Evolutionary conservation across 2,797 vertebrate species (phyloP).

Genomic region (Gouania willdenowi): DNA sequence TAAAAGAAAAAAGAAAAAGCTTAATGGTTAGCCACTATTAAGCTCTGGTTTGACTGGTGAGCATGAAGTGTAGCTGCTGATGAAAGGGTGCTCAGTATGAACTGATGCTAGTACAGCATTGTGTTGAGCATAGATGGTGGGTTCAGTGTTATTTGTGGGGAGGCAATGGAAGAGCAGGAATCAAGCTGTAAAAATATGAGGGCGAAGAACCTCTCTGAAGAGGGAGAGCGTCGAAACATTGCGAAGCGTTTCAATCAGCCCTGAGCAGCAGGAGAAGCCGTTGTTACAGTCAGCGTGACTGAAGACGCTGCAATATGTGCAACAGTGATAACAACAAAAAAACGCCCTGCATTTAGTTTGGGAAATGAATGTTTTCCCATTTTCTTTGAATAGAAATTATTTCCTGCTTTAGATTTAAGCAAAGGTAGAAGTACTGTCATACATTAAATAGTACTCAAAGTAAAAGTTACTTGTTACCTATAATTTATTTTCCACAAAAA

Average conservation of each 20-base stretch:
- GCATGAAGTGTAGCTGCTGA: too few relatives aligned
- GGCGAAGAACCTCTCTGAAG: slow-evolving; percentile 27
- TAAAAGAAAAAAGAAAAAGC: too few relatives aligned
- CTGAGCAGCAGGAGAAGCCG: slow-evolving; percentile 48
- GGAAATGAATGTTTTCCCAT: slow-evolving; percentile 10
- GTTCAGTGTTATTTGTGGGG: slow-evolving; percentile 18
- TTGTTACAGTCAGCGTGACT: slow-evolving; percentile 33
- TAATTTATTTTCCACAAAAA: too few relatives aligned
- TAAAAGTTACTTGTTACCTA: too few relatives aligned
- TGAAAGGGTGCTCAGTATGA: slow-evolving; percentile 48
- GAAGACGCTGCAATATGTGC: slow-evolving; percentile 56
- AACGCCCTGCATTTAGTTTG: slow-evolving; percentile 19
- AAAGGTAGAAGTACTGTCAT: too few relatives aligned
- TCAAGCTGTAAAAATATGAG: slow-evolving; percentile 43
- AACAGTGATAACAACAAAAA: slow-evolving; percentile 52
- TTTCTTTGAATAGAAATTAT: slow-evolving; percentile 11
- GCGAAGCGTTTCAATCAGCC: slow-evolving; percentile 62
- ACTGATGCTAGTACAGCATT: slow-evolving; percentile 2
- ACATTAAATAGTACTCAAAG: too few relatives aligned
- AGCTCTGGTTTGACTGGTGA: too few relatives aligned
- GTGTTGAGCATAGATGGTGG: slow-evolving; percentile 14
- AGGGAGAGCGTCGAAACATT: slow-evolving; percentile 36
- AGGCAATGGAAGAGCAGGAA: slow-evolving; percentile 43
- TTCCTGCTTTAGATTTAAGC: slow-evolving; percentile 14
- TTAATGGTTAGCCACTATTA: too few relatives aligned